A percentile compares a stretch with the other conserved stretches of the same genome.
phyloP scores from a whole-genome alignment of 1,140 invertebrate species.

The Zeugodacus cucurbitae region DNA sequence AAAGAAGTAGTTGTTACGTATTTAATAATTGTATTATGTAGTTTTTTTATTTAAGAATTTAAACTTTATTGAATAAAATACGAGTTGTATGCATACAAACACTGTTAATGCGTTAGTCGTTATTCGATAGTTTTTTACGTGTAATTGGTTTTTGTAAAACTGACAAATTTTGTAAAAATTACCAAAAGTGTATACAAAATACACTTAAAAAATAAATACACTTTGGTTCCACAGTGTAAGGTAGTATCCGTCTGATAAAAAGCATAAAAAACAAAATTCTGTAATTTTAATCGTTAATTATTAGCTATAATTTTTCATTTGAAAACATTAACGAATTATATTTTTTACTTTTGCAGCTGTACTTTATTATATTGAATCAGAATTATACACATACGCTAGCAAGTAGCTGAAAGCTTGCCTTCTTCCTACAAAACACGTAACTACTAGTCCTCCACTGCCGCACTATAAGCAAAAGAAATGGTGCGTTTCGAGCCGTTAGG shows the following conservation, averaged over 20 bases:
- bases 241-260: no score
- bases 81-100: background rate
- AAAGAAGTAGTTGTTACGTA: constrained; percentile 50
- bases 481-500: constrained; percentile 62
- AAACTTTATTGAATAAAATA: background rate
- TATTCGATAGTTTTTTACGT: background rate
- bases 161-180: no score
- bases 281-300: no score
- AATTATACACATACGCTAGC: background rate
- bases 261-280: no score
- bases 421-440: background rate
- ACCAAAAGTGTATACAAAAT: no score
- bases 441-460: constrained; percentile 13
- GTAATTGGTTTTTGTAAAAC: background rate
- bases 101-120: background rate
- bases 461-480: background rate
- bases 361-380: background rate
- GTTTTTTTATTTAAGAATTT: background rate
- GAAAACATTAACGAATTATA: no score
- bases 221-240: no score
- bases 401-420: background rate
- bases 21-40: background rate
- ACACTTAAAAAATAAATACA: no score
- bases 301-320: no score
- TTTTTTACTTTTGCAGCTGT: background rate